Evolutionary conservation across 92 coral and sea anemone species (phyloP).

Genomic region (Parazoanthus atlanticus): DNA sequence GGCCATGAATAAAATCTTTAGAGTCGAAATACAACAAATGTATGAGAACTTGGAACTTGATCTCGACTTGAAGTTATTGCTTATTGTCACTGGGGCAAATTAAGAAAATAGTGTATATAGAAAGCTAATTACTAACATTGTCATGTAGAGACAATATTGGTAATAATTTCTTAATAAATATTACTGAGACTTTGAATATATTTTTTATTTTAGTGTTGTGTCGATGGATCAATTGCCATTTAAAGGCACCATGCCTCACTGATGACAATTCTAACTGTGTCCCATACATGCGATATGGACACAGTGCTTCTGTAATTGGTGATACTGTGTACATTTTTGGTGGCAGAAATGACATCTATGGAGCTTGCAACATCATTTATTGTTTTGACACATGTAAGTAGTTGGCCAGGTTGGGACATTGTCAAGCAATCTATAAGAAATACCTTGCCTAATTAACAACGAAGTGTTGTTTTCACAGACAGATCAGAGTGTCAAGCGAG

Average conservation of each 20-base stretch:
- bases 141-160: background rate
- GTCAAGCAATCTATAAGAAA: too few relatives aligned
- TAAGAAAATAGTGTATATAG: too few relatives aligned
- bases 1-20: too few relatives aligned
- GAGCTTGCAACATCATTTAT: conserved; percentile 87
- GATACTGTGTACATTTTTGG: conserved; percentile 89
- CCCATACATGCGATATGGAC: conserved; percentile 98
- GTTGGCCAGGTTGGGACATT: too few relatives aligned
- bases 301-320: conserved; percentile 85
- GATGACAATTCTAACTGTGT: conserved; percentile 59
- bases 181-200: background rate
- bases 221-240: conserved; percentile 74
- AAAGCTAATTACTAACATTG: background rate
- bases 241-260: conserved; percentile 47
- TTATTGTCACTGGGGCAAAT: too few relatives aligned
- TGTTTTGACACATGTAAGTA: conserved; percentile 88
- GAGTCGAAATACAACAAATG: too few relatives aligned
- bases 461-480: too few relatives aligned
- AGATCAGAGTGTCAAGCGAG: too few relatives aligned
- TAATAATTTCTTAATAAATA: background rate
- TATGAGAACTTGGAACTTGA: too few relatives aligned
- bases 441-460: too few relatives aligned
- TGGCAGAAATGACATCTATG: conserved; percentile 90
- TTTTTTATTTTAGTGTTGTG: conserved; percentile 60
- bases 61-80: too few relatives aligned